phyloP scores from a whole-genome alignment of 1,140 invertebrate species.

The Sycobia sp. region DNA sequence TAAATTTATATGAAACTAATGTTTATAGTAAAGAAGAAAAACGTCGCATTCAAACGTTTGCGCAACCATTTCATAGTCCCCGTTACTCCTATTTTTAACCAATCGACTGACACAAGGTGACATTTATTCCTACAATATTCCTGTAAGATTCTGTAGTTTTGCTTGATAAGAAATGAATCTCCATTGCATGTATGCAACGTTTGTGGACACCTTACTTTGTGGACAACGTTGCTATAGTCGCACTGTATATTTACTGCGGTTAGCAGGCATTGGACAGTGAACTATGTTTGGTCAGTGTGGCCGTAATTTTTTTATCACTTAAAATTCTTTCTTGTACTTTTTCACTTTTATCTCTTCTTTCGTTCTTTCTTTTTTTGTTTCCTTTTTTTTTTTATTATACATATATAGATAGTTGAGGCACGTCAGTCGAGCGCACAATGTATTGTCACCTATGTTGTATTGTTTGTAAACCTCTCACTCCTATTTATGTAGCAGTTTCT shows the following conservation, averaged over 20 bases:
- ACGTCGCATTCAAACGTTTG: no score
- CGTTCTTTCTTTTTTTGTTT: no score
- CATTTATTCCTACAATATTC: background rate
- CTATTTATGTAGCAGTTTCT: background rate
- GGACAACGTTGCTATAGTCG: background rate
- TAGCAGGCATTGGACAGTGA: slow-evolving; percentile 3
- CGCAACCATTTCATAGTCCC: no score
- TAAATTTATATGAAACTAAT: no score
- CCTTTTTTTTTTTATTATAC: slow-evolving; percentile 20
- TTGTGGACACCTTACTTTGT: background rate
- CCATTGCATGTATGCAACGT: background rate
- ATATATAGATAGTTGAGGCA: slow-evolving; percentile 39
- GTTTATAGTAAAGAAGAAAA: no score
- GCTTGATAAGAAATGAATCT: background rate
- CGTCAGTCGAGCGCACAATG: slow-evolving; percentile 47
- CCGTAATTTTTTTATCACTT: slow-evolving; percentile 17
- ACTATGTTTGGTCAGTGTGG: background rate
- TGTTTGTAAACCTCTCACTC: background rate
- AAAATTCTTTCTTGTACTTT: no score
- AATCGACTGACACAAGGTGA: slow-evolving; percentile 30
- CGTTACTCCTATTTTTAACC: no score
- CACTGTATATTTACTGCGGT: slow-evolving; percentile 4
- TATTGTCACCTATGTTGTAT: slow-evolving; percentile 40
- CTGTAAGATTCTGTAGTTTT: background rate
- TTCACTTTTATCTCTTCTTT: no score